phyloP scores from a whole-genome alignment of 2,888 invertebrate species.

The Clivina fossor region DNA sequence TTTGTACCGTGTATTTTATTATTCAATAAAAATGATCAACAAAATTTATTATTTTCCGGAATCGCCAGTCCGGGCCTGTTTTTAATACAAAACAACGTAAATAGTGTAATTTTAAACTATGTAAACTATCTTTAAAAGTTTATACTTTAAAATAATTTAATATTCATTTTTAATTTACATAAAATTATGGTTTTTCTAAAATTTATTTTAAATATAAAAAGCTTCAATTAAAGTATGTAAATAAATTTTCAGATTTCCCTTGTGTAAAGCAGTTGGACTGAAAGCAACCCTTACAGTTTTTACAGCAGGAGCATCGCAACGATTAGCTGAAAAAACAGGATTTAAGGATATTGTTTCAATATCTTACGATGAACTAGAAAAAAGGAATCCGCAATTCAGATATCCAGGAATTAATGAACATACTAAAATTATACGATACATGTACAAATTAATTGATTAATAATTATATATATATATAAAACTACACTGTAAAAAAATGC shows the following conservation, averaged over 20 bases:
- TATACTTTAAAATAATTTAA: too few species aligned
- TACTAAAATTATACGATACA: constrained; percentile 38
- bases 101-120: too few species aligned
- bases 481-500: not conserved
- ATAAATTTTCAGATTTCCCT: constrained; percentile 50
- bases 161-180: too few species aligned
- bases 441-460: constrained; percentile 35
- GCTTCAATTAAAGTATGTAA: constrained; percentile 2
- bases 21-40: too few species aligned
- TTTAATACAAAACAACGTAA: too few species aligned
- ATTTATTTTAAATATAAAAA: too few species aligned
- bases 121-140: too few species aligned
- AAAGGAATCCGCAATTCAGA: constrained; percentile 38
- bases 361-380: constrained; percentile 55
- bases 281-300: constrained; percentile 58
- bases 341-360: constrained; percentile 54
- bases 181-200: too few species aligned
- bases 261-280: constrained; percentile 57
- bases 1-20: too few species aligned
- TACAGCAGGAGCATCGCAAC: constrained; percentile 58
- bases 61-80: too few species aligned
- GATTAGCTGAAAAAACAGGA: constrained; percentile 56
- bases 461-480: not conserved
- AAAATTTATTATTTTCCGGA: too few species aligned
- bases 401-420: constrained; percentile 40